Base-by-base conservation (phyloP, 2,113 vertebrate genomes). In the Aphelocoma coerulescens region DNA sequence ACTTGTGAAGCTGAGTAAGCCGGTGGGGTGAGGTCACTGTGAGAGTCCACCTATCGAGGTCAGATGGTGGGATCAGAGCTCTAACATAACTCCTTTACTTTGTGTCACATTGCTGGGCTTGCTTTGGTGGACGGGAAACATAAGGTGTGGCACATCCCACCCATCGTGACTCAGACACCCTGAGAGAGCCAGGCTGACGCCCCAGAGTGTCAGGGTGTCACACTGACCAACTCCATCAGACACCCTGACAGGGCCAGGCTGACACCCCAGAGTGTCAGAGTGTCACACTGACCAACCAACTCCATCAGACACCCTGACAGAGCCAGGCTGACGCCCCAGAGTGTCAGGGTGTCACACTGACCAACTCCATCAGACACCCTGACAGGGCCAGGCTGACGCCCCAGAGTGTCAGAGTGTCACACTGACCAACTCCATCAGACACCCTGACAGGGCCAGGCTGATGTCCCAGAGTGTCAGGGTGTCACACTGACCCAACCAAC, bases 1-100 rank as follows among this genome's bases (percentile, higher is more conserved):
- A 13, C 78, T 79, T 35, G 54, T 80, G 87, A 88, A 58, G 74
- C 89, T 69, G 84, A 95, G 52, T 90, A 79, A 94, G 54, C 44
- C 0, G 0, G 22, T 19, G 57, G 82, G 26, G 54, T 79, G 87
- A 95, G 74, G 12, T 96, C 74, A 88, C 41, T 22, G 46, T 51
- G 84, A 58, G 86, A 61, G 35, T 85, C 73, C 62, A 66, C 59
- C 51, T 49, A 0, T 16, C 0, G 0, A 69, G 89, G 71, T 94
- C 78, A 74, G 49, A 35, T 3, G 23, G 62, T 41, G 63, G 81
- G 71, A 62, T 55, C 58, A 33, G 49, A 88, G 66, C 67, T 35
- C 17, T 23, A 2, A 44, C 22, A 10, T 8, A 16, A 32, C 65
- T 87, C 7, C 0, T 52, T 51, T 54, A 28, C 39, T 87, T 16